These are phyloP conservation scores for Rhineura floridana DNA, from an alignment of 2,113 vertebrate genomes.

Conservation along the genomic window DNA sequence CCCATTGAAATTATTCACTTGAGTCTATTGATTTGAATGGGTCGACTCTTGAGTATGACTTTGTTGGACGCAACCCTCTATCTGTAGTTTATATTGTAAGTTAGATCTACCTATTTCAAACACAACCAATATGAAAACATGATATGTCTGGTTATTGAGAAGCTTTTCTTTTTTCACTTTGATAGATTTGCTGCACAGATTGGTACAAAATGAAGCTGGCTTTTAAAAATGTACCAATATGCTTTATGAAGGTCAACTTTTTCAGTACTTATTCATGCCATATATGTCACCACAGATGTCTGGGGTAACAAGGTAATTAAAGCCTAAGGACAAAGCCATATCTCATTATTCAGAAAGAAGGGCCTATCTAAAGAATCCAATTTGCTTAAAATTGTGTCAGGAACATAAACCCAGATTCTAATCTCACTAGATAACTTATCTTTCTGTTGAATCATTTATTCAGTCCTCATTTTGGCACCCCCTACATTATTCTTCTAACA, in stretches of 20 bases:
- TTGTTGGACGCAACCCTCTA: too few relatives aligned
- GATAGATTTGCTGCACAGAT: background rate
- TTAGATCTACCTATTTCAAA: background rate
- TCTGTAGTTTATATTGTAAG: too few relatives aligned
- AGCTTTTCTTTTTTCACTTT: background rate
- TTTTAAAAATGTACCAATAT: background rate
- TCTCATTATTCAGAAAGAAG: background rate
- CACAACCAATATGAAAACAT: background rate
- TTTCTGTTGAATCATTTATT: background rate
- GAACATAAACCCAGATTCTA: background rate
- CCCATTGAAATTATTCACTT: too few relatives aligned
- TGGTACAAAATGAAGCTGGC: rapidly evolving
- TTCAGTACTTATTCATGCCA: background rate
- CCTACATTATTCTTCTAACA: background rate
- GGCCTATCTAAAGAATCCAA: slow-evolving; percentile 4
- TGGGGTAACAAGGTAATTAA: slow-evolving; percentile 1
- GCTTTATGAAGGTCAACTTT: background rate
- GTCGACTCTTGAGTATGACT: too few relatives aligned
- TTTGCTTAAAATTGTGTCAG: background rate
- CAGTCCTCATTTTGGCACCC: background rate
- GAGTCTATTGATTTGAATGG: too few relatives aligned
- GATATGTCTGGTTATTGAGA: background rate
- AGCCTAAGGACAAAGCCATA: background rate
- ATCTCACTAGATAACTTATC: slow-evolving; percentile 9
- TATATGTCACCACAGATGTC: background rate